phyloP scores from a whole-genome alignment of 2,888 invertebrate genomes.

The Heliconius ismenius region DNA sequence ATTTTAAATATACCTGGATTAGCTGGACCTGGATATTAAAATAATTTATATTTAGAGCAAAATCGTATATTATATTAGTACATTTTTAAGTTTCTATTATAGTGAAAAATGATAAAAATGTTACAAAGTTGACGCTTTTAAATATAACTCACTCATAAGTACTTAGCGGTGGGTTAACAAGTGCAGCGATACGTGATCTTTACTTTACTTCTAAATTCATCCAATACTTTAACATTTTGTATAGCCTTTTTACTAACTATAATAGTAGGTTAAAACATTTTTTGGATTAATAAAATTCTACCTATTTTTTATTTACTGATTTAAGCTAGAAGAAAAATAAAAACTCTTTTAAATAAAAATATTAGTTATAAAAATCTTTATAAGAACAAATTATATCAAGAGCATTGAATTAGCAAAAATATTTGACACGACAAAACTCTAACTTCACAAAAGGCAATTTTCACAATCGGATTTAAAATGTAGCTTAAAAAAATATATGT shows the following conservation, averaged over 20 bases:
- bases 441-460: background rate
- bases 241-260: background rate
- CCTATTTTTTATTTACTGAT: background rate
- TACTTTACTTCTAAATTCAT: constrained; percentile 31
- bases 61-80: background rate
- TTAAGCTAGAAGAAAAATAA: background rate
- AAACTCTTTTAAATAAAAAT: background rate
- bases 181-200: constrained; percentile 33
- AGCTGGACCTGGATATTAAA: background rate
- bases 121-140: constrained; percentile 26
- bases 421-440: background rate
- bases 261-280: background rate
- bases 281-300: too few species aligned
- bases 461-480: background rate
- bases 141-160: constrained; percentile 19
- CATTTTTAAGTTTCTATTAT: background rate
- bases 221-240: constrained; percentile 22
- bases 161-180: constrained; percentile 23
- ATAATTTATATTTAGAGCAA: background rate
- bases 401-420: background rate
- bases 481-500: too few species aligned
- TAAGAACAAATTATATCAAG: background rate
- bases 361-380: background rate
- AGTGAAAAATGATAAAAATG: background rate
- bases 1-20: background rate